A percentile compares a stretch with the other conserved stretches of the same genome.
These are phyloP conservation scores for Asbolus verrucosus DNA, from an alignment of 1,140 invertebrate species.

Conservation along the genomic window DNA sequence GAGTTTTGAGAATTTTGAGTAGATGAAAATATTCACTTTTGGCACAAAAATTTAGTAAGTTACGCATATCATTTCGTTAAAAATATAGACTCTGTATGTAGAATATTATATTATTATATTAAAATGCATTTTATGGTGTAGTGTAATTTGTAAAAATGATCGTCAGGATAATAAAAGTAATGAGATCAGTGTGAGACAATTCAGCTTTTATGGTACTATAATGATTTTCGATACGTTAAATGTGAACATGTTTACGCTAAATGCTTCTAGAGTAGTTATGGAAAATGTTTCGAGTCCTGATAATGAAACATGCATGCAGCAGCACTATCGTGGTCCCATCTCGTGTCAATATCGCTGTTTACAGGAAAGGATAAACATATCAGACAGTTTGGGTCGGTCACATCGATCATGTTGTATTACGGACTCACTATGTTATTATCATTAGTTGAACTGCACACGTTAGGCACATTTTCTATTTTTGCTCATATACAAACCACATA, in stretches of 20 bases:
- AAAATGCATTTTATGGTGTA: too few relatives aligned
- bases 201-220: conserved; percentile 5
- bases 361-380: conserved; percentile 41
- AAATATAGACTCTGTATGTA: too few relatives aligned
- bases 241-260: conserved; percentile 13
- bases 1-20: too few relatives aligned
- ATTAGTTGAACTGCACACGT: conserved; percentile 29
- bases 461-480: not conserved
- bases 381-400: conserved; percentile 14
- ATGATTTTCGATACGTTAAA: conserved; percentile 36
- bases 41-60: too few relatives aligned
- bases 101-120: too few relatives aligned
- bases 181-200: too few relatives aligned
- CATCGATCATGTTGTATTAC: conserved; percentile 34
- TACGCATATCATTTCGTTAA: too few relatives aligned
- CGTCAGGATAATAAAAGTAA: too few relatives aligned
- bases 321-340: conserved; percentile 43
- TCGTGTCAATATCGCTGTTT: conserved; percentile 44
- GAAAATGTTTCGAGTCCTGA: conserved; percentile 28
- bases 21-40: too few relatives aligned
- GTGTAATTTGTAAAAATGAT: too few relatives aligned
- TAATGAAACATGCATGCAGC: conserved; percentile 43
- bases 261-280: conserved; percentile 21
- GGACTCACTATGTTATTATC: conserved; percentile 17
- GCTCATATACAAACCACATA: not conserved